These are phyloP conservation scores for Parapristionchus giblindavisi DNA, from an alignment of 2,888 invertebrate species.

Conservation along the genomic window DNA sequence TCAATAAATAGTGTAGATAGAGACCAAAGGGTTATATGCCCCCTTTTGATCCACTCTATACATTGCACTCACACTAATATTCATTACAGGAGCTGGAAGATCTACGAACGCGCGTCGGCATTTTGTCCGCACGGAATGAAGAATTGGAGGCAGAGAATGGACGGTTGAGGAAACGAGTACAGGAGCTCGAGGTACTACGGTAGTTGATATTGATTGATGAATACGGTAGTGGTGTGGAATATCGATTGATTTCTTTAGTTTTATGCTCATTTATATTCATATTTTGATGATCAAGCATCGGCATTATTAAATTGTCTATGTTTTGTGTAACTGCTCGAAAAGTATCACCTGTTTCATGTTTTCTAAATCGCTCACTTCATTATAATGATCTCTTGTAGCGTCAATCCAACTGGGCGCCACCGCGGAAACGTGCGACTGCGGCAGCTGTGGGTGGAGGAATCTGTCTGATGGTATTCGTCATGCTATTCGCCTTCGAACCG, in stretches of 20 bases:
- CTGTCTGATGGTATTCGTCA: constrained; percentile 44
- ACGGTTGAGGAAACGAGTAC: constrained; percentile 40
- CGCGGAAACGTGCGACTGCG: constrained; percentile 10
- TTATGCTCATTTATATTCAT: too few species aligned
- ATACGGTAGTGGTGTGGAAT: too few species aligned
- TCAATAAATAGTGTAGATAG: too few species aligned
- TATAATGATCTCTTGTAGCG: background rate
- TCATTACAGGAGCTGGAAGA: constrained; percentile 45
- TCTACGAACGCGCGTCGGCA: constrained; percentile 28
- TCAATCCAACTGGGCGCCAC: constrained; percentile 3
- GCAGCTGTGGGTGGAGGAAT: constrained; percentile 45
- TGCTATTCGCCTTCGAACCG: constrained; percentile 39
- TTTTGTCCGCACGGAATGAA: constrained; percentile 38
- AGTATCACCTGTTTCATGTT: background rate
- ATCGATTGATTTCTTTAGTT: too few species aligned
- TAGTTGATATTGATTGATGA: too few species aligned
- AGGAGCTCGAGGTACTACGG: constrained; percentile 40
- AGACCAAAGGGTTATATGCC: too few species aligned
- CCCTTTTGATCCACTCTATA: background rate
- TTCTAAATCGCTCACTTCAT: background rate
- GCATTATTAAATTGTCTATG: background rate
- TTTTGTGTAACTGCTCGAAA: background rate
- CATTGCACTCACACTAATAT: background rate
- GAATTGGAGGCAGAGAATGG: constrained; percentile 43
- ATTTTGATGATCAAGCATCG: too few species aligned